Evolutionary conservation across 2,888 invertebrate genomes (phyloP).

Genomic region (Latrodectus hesperus): DNA sequence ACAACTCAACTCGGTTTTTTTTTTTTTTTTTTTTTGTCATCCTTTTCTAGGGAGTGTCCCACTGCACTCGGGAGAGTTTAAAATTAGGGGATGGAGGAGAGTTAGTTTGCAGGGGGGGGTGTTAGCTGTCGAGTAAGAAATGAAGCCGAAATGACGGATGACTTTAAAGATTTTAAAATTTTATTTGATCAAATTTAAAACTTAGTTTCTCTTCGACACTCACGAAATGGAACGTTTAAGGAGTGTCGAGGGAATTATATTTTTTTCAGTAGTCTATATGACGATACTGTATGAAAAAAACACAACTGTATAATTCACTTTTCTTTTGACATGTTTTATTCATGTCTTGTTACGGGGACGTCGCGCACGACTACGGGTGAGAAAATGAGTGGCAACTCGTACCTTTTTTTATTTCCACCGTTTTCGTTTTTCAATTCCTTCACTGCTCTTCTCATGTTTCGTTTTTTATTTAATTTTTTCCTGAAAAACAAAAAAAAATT

Average conservation of each 20-base stretch:
- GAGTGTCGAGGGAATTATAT: constrained; percentile 49
- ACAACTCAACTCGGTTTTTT: background rate
- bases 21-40: background rate
- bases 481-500: too few species aligned
- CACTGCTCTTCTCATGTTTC: background rate
- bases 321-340: constrained; percentile 62
- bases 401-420: constrained; percentile 7
- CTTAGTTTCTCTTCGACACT: background rate
- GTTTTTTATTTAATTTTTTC: constrained; percentile 13
- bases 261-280: constrained; percentile 13
- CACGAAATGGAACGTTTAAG: constrained; percentile 38
- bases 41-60: constrained; percentile 26
- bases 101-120: background rate
- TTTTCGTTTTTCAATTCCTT: constrained; percentile 5
- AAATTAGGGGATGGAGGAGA: constrained; percentile 18
- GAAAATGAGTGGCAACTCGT: constrained; percentile 16
- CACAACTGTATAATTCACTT: constrained; percentile 52
- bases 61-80: background rate
- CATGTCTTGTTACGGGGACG: constrained; percentile 60
- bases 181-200: constrained; percentile 64
- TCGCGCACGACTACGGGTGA: constrained; percentile 29
- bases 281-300: constrained; percentile 39
- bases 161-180: constrained; percentile 66
- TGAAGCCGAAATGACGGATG: constrained; percentile 67
- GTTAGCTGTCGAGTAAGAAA: constrained; percentile 62